Percentiles rank a stretch among this genome's conserved stretches.
phyloP scores from a whole-genome alignment of 2,888 invertebrate genomes.

The Geotrupes spiniger region DNA sequence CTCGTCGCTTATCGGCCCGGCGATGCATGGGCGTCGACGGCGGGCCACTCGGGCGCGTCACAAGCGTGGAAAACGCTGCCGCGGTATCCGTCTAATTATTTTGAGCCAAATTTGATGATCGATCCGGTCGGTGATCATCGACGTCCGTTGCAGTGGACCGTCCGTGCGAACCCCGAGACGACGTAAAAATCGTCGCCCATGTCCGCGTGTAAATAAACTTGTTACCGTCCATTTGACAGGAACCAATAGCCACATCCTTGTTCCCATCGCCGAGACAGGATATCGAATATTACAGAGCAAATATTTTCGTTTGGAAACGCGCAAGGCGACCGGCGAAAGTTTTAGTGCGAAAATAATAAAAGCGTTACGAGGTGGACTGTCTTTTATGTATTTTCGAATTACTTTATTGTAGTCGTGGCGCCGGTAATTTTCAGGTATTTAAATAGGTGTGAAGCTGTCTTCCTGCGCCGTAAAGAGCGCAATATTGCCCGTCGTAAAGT shows the following conservation, averaged over 20 bases:
- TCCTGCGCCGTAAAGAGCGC: background rate
- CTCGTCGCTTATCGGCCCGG: slow-evolving; percentile 2
- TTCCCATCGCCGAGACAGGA: background rate
- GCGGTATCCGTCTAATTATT: too few species aligned
- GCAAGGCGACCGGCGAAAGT: background rate
- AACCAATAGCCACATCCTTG: slow-evolving; percentile 15
- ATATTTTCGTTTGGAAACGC: slow-evolving; percentile 2
- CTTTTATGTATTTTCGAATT: slow-evolving; percentile 7
- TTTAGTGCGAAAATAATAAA: slow-evolving; percentile 5
- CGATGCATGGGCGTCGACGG: slow-evolving; percentile 2
- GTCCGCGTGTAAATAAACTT: slow-evolving; percentile 15
- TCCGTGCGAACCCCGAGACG: background rate
- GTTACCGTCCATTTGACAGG: slow-evolving; percentile 17
- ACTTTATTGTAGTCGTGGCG: slow-evolving; percentile 17
- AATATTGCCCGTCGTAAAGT: slow-evolving; percentile 1
- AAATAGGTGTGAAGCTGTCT: slow-evolving; percentile 18
- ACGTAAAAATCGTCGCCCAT: slow-evolving; percentile 1
- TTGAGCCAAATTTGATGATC: too few species aligned
- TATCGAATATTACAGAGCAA: background rate
- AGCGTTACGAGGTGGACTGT: background rate
- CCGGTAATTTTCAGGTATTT: slow-evolving; percentile 16
- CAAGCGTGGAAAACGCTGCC: too few species aligned
- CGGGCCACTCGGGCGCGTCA: too few species aligned
- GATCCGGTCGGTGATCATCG: too few species aligned
- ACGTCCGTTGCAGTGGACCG: too few species aligned